Conservation (phyloP, 2,797 vertebrate genomes). For the Phyllotis vaccarum region DNA sequence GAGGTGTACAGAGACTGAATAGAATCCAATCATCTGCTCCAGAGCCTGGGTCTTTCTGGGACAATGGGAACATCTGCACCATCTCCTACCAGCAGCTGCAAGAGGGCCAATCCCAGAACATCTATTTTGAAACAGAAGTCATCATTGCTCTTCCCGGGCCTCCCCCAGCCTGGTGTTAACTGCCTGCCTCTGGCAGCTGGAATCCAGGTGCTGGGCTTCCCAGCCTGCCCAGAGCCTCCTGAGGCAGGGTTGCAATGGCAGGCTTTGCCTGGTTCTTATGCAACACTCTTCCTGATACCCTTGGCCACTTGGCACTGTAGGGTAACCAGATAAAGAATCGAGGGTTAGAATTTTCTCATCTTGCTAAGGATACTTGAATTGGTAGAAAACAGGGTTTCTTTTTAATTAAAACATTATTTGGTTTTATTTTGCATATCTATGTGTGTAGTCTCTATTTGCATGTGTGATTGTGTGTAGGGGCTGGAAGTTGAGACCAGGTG, state of each 20-base stretch:
- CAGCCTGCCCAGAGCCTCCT: neutral
- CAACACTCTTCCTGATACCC: slow-evolving; percentile 42
- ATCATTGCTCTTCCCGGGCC: neutral
- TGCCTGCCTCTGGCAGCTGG: slow-evolving; percentile 5
- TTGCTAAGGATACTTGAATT: neutral
- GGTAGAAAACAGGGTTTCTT: neutral
- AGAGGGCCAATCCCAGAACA: slow-evolving; percentile 33
- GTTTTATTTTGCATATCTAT: neutral
- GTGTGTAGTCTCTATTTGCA: neutral
- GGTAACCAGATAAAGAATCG: slow-evolving; percentile 1
- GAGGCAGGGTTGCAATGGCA: neutral
- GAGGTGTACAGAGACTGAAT: neutral
- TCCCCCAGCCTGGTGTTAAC: neutral
- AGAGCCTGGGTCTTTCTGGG: slow-evolving; percentile 20
- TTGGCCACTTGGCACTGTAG: slow-evolving; percentile 24
- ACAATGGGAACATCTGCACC: neutral
- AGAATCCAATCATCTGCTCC: neutral
- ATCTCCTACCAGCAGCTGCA: neutral
- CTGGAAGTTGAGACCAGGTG: neutral
- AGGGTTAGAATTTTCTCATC: slow-evolving; percentile 22
- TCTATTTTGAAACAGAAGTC: slow-evolving; percentile 55
- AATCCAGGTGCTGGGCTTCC: slow-evolving; percentile 21
- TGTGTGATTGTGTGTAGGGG: neutral
- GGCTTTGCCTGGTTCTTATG: slow-evolving; percentile 31
- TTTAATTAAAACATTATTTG: neutral